Conservation (phyloP, 2,113 vertebrate species). For the Centrocercus urophasianus region DNA sequence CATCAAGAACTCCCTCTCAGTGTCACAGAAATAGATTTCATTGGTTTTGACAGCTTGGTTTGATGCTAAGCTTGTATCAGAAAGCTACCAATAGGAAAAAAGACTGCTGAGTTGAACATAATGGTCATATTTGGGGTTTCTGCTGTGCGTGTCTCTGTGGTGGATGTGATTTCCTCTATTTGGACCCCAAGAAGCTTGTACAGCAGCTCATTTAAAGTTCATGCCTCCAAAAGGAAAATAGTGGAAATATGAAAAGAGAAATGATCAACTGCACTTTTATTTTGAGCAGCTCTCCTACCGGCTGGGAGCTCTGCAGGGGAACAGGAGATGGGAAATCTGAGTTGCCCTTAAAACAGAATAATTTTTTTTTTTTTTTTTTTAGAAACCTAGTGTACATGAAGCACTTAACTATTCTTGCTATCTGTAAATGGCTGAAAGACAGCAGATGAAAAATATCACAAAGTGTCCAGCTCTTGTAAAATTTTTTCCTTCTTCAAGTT, state of each 20-base stretch:
- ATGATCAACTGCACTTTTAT: constrained; percentile 43
- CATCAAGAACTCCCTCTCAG: constrained; percentile 54
- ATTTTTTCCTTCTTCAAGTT: background rate
- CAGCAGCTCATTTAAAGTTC: constrained; percentile 63
- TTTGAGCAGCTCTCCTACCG: background rate
- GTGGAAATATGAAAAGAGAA: background rate
- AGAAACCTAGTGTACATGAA: background rate
- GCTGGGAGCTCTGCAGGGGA: background rate
- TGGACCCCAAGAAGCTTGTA: constrained; percentile 59
- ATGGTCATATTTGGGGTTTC: constrained; percentile 45
- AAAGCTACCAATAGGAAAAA: constrained; percentile 53
- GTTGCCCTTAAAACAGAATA: constrained; percentile 12
- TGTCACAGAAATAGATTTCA: constrained; percentile 65
- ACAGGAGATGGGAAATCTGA: constrained; percentile 11
- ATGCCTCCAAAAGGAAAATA: constrained; percentile 27
- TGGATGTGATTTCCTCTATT: constrained; percentile 61
- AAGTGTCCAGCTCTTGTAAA: background rate
- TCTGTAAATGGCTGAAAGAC: background rate
- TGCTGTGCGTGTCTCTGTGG: constrained; percentile 41
- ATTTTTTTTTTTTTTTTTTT: background rate
- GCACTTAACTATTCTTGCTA: background rate
- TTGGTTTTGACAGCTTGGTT: constrained; percentile 60
- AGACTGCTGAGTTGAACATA: constrained; percentile 55
- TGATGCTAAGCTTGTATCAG: constrained; percentile 55
- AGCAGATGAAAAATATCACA: background rate